A percentile compares a stretch with the other conserved stretches of the same genome.
Evolutionary conservation across 1,140 invertebrate species (phyloP).

Genomic region (Cyclina sinensis): DNA sequence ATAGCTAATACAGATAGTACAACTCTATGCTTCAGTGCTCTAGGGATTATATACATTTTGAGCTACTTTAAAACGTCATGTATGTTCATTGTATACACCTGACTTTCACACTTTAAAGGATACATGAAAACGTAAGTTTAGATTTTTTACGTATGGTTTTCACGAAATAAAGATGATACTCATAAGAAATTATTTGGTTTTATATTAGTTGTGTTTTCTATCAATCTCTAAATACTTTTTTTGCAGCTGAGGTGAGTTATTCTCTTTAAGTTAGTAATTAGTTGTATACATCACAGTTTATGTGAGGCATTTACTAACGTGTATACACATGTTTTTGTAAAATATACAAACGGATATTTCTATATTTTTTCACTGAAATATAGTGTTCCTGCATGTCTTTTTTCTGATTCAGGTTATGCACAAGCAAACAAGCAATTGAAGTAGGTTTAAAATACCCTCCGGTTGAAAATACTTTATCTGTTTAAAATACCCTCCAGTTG

Average conservation of each 20-base stretch:
- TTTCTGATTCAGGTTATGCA: no score
- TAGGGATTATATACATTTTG: neutral
- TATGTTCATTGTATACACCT: slow-evolving; percentile 12
- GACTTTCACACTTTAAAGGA: neutral
- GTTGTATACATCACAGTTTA: neutral
- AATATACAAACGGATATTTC: neutral
- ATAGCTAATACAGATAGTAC: no score
- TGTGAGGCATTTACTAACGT: neutral
- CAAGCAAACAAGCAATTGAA: no score
- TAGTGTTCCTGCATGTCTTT: no score
- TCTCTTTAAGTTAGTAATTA: no score
- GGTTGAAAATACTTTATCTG: no score
- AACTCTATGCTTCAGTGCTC: slow-evolving; percentile 5
- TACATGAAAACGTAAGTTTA: neutral
- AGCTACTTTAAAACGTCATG: slow-evolving; percentile 3
- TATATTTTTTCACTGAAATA: no score
- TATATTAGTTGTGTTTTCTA: no score
- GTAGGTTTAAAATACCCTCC: no score
- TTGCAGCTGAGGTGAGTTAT: no score
- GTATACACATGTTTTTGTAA: neutral
- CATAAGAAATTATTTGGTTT: neutral
- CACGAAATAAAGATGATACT: neutral
- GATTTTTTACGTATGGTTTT: neutral
- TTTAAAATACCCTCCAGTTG: no score
- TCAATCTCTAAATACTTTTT: no score